Percentiles rank a stretch among this genome's conserved stretches.
These are phyloP conservation scores for Cataglyphis cursor DNA, from an alignment of 2,888 invertebrate species.

Conservation along the genomic window DNA sequence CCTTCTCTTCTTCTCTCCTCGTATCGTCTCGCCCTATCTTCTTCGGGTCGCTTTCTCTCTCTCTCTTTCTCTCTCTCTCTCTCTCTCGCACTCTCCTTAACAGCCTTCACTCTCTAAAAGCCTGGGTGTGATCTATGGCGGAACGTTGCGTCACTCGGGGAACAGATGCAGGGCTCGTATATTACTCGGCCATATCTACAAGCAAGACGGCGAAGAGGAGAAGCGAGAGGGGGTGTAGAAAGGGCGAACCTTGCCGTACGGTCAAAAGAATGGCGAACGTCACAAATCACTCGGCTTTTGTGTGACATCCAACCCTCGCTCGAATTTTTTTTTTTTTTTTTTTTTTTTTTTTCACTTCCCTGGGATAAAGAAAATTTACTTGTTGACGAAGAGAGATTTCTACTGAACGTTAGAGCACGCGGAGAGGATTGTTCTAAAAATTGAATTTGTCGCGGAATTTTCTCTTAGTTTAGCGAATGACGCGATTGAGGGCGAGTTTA, in stretches of 20 bases:
- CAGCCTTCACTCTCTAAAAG: conserved; percentile 89
- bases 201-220: conserved; percentile 68
- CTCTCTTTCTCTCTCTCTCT: conserved; percentile 68
- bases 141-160: conserved; percentile 90
- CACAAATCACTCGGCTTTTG: conserved; percentile 85
- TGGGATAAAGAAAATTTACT: conserved; percentile 68
- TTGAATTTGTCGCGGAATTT: conserved; percentile 45
- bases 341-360: background rate
- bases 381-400: conserved; percentile 60
- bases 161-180: conserved; percentile 87
- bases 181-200: conserved; percentile 86
- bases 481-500: conserved; percentile 25
- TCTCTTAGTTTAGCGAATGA: background rate
- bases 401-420: conserved; percentile 46
- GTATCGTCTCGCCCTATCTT: conserved; percentile 59
- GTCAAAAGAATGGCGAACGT: conserved; percentile 84
- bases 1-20: conserved; percentile 59
- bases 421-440: conserved; percentile 41
- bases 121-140: conserved; percentile 90
- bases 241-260: conserved; percentile 70
- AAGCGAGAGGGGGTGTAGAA: conserved; percentile 61
- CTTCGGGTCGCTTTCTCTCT: conserved; percentile 54
- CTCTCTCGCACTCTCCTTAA: conserved; percentile 80
- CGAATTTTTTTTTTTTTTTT: conserved; percentile 68
- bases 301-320: conserved; percentile 71